phyloP scores from a whole-genome alignment of 2,888 invertebrate genomes.

The Ephialtes manifestator region DNA sequence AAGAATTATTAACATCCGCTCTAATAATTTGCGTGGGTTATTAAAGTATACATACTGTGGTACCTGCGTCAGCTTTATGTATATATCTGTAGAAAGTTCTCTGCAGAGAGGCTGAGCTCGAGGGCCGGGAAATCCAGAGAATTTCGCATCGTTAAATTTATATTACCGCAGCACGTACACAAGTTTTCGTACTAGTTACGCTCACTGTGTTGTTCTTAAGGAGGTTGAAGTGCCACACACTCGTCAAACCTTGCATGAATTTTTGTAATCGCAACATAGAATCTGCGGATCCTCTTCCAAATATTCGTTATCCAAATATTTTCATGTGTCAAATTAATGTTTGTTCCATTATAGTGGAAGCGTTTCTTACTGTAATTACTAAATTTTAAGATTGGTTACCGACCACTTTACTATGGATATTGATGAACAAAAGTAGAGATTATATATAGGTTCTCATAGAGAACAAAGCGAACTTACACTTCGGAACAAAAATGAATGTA shows the following conservation, averaged over 20 bases:
- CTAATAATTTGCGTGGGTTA: constrained; percentile 53
- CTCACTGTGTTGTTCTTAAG: background rate
- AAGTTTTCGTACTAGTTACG: background rate
- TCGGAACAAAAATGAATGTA: no score
- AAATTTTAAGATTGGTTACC: no score
- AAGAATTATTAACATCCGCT: constrained; percentile 49
- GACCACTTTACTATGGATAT: no score
- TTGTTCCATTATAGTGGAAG: no score
- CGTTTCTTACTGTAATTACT: no score
- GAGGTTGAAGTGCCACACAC: background rate
- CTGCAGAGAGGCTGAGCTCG: constrained; percentile 38
- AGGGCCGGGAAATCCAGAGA: constrained; percentile 53
- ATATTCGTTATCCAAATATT: no score
- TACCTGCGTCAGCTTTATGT: constrained; percentile 4
- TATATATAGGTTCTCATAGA: no score
- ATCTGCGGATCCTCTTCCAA: no score
- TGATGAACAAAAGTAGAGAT: no score
- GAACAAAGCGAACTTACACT: no score
- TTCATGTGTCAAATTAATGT: no score
- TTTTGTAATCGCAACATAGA: background rate
- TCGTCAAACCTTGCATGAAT: background rate
- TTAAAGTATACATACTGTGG: constrained; percentile 3
- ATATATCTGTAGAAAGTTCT: constrained; percentile 37
- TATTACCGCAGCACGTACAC: constrained; percentile 41
- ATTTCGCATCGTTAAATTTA: constrained; percentile 65